These are phyloP conservation scores for Zygogramma bicolorata DNA, from an alignment of 2,888 invertebrate species.

Conservation along the genomic window DNA sequence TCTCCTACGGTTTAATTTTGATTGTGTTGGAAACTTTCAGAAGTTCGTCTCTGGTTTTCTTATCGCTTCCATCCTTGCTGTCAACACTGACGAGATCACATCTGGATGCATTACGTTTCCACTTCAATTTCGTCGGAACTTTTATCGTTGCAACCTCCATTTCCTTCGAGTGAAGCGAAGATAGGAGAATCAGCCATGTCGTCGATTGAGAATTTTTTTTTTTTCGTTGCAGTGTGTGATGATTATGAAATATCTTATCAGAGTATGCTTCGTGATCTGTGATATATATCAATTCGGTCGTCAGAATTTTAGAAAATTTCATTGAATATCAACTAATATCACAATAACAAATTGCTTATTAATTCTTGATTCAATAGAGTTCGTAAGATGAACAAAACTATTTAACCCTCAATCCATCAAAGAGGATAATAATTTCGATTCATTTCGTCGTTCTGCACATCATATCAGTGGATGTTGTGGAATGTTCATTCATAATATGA, in stretches of 20 bases:
- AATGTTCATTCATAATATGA: not conserved
- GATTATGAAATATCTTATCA: not conserved
- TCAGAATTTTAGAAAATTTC: not conserved
- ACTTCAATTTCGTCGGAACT: conserved; percentile 41
- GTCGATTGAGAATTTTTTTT: not conserved
- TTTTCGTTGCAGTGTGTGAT: not conserved
- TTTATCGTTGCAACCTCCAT: conserved; percentile 39
- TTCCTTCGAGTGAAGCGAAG: conserved; percentile 29
- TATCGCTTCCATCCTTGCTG: conserved; percentile 40
- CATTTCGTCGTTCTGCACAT: not conserved
- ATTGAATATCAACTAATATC: not conserved
- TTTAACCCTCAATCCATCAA: not conserved
- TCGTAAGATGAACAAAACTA: not conserved
- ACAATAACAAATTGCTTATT: not conserved
- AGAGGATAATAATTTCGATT: not conserved
- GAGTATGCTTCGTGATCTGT: too few relatives aligned
- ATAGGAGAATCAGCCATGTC: not conserved
- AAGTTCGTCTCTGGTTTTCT: conserved; percentile 24
- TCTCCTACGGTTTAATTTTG: not conserved
- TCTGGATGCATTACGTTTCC: conserved; percentile 43
- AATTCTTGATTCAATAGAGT: not conserved
- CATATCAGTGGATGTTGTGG: not conserved
- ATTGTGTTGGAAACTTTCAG: not conserved
- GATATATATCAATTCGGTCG: too few relatives aligned
- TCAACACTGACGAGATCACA: conserved; percentile 45